Percentiles rank a stretch among this genome's conserved stretches.
Conservation (phyloP, 1,140 invertebrate genomes). For the Penaeus indicus region DNA sequence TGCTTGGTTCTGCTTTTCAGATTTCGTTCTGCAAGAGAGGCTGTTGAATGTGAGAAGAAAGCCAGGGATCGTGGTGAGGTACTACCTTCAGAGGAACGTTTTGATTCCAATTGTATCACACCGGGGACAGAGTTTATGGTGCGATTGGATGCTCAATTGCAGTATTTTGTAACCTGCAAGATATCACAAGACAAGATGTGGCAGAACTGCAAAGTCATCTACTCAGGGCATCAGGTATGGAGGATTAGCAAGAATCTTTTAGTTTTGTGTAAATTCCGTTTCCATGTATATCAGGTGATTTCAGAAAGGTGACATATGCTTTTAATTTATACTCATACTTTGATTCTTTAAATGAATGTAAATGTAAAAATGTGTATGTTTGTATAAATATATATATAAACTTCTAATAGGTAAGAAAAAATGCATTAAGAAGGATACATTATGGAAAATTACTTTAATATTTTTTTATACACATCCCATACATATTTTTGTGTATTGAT, state of each 20-base stretch:
- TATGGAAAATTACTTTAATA: not conserved
- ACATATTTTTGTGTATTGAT: constrained; percentile 64
- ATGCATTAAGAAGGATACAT: no score
- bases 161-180: constrained; percentile 90
- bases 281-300: no score
- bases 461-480: no score
- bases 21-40: constrained; percentile 91
- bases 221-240: constrained; percentile 86
- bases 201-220: constrained; percentile 81
- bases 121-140: constrained; percentile 94
- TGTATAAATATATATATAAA: no score
- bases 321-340: no score
- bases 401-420: no score
- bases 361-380: no score
- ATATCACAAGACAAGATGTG: constrained; percentile 86
- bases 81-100: constrained; percentile 74
- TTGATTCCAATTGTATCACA: constrained; percentile 97
- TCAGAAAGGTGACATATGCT: no score
- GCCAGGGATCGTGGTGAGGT: constrained; percentile 77
- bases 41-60: constrained; percentile 81
- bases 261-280: not conserved
- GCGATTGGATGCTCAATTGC: constrained; percentile 85
- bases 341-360: no score
- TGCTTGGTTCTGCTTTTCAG: constrained; percentile 69
- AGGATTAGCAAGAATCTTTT: not conserved